Conservation (phyloP, 2,888 invertebrate species). For the Tipula unca region DNA sequence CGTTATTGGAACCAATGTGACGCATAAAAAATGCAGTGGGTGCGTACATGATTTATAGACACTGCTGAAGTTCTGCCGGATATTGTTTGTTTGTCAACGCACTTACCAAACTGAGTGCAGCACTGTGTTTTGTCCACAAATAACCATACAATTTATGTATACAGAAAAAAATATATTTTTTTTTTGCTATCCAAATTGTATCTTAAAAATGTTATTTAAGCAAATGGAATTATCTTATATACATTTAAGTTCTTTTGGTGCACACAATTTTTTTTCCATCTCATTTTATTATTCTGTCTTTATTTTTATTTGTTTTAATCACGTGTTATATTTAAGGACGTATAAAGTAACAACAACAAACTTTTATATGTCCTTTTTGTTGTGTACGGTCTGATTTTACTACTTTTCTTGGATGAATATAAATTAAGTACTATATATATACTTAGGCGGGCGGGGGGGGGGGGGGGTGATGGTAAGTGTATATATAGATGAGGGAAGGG, state of each 20-base stretch:
- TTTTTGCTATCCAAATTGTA: neutral
- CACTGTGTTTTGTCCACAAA: neutral
- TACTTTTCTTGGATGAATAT: slow-evolving; percentile 8
- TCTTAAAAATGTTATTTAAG: slow-evolving; percentile 14
- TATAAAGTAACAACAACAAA: neutral
- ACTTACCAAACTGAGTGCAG: neutral
- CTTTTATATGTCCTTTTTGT: neutral
- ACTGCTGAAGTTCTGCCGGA: no score
- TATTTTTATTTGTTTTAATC: neutral
- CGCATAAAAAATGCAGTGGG: no score
- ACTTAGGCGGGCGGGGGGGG: neutral
- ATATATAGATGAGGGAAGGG: neutral
- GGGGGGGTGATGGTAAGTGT: neutral
- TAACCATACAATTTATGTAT: neutral
- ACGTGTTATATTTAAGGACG: slow-evolving; percentile 1
- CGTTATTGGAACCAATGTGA: no score
- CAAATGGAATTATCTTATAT: neutral
- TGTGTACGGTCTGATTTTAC: neutral
- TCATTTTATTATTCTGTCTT: neutral
- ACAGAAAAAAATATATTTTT: neutral
- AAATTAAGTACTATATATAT: neutral
- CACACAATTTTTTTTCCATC: neutral
- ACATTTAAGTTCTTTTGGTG: neutral
- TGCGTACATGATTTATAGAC: no score
- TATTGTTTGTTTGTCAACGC: no score